Conservation (phyloP, 2,113 vertebrate species). For the Rafetus swinhoei region DNA sequence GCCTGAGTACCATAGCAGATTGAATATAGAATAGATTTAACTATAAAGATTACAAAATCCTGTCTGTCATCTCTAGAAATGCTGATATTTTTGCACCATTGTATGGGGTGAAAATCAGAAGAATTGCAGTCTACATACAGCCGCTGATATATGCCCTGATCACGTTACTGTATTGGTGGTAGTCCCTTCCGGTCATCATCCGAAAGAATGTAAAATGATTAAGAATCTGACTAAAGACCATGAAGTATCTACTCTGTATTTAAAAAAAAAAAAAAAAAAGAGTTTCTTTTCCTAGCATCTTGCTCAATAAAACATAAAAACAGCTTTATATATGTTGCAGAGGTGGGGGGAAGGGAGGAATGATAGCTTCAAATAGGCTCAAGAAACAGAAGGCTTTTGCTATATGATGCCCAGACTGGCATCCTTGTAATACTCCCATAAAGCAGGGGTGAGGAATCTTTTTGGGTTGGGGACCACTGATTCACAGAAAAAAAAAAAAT, state of each 20-base stretch:
- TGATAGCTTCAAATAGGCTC: background rate
- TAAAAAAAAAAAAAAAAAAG: too few relatives aligned
- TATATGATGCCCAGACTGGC: background rate
- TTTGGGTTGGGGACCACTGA: too few relatives aligned
- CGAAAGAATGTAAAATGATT: slow-evolving; percentile 17
- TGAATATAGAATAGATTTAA: too few relatives aligned
- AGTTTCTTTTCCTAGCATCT: background rate
- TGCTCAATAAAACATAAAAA: background rate
- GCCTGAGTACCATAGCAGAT: background rate
- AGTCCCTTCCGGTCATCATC: slow-evolving; percentile 14
- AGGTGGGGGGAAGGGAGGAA: background rate
- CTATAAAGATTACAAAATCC: slow-evolving; percentile 56
- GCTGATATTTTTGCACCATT: slow-evolving; percentile 61
- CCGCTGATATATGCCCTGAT: slow-evolving; percentile 4
- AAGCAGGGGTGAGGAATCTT: background rate
- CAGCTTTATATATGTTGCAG: slow-evolving; percentile 6
- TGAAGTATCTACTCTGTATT: background rate
- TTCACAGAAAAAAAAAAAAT: too few relatives aligned
- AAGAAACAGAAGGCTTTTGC: slow-evolving; percentile 26
- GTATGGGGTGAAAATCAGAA: slow-evolving; percentile 42
- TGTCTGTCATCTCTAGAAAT: slow-evolving; percentile 73
- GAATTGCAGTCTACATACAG: slow-evolving; percentile 23
- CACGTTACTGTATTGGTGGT: background rate
- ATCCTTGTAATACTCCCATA: background rate
- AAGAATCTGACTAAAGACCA: background rate